phyloP scores from a whole-genome alignment of 2,888 invertebrate genomes.

The Ferdinandea cuprea region DNA sequence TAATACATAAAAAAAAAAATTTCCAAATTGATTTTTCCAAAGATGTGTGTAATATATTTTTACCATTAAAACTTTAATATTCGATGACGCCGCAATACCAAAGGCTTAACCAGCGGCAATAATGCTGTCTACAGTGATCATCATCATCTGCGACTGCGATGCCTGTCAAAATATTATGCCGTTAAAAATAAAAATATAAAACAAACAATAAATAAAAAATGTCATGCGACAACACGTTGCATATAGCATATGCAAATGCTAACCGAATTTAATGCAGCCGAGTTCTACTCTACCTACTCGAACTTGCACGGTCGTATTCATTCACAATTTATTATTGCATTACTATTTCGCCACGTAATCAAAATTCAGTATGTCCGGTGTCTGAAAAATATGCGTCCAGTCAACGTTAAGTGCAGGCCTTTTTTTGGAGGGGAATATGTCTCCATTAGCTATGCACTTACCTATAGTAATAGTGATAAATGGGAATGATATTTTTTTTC shows the following conservation, averaged over 20 bases:
- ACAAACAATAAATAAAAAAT: conserved; percentile 23
- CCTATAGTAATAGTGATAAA: too few relatives aligned
- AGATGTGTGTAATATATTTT: conserved; percentile 25
- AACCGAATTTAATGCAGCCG: conserved; percentile 22
- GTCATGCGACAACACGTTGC: conserved; percentile 37
- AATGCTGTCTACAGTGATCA: conserved; percentile 15
- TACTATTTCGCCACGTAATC: conserved; percentile 37
- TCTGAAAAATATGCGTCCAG: conserved; percentile 40
- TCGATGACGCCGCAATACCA: conserved; percentile 12
- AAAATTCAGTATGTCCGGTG: conserved; percentile 25
- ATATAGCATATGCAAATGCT: conserved; percentile 56
- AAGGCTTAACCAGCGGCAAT: neutral
- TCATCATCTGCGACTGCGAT: conserved; percentile 15
- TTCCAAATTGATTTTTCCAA: conserved; percentile 35
- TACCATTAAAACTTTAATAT: conserved; percentile 42
- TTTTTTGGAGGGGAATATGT: too few relatives aligned
- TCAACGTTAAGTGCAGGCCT: conserved; percentile 26
- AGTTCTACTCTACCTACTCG: too few relatives aligned
- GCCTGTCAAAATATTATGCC: conserved; percentile 52
- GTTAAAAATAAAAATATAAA: conserved; percentile 31
- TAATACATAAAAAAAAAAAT: neutral
- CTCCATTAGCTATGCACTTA: too few relatives aligned
- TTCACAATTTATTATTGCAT: conserved; percentile 47
- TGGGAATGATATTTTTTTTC: too few relatives aligned
- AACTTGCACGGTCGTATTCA: neutral